Base-by-base conservation (phyloP, 2,888 invertebrate species). In the Caenorhabditis doughertyi region DNA sequence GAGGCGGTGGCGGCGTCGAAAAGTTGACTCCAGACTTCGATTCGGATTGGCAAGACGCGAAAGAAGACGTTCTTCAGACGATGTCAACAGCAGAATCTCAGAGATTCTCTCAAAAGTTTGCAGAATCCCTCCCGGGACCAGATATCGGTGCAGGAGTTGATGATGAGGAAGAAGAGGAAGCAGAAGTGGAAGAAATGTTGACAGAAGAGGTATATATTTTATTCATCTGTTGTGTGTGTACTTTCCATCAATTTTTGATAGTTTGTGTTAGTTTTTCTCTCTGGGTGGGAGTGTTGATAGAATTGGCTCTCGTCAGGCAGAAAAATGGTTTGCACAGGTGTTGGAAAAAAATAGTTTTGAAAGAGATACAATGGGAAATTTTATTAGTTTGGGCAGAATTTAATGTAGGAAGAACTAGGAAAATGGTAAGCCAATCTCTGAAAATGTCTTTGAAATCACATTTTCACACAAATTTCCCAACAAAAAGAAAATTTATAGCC, bases 81-180 rank as follows among this genome's bases (percentile, higher is more conserved):
- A 18, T 21, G 4, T 29, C 39, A 0, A 13, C 64, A 4, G 9
- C 35, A n/a, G n/a, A n/a, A 9, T 35, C 35, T 35, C 9, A 3
- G 4, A 3, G 18, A n/a, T 18, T 47, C 18, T 47, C 44, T 18
- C 44, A 18, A 8, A 47, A 47, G 18, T 47, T 47, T 18, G 44
- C 67, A 21, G 77, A 82, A 49, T 72, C 71, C 23, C 70, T 83
- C 47, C 89, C 89, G 1, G 89, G 89, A 9, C 89, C 89, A 1
- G 89, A 89, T 83, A 70, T 89, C 27, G 84, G 85, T 9, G 73
- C 73, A 0, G 73, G 73, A 1, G 73, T 73, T 8, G 73, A 73
- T 18, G 70, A 68, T 25, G 81, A 71, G 25, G 81, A 76, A 25
- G 64, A 64, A 11, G 81, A 81, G 25, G 80, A 72, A 35, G 71